phyloP scores from a whole-genome alignment of 2,888 invertebrate genomes.

The Stenoptilia bipunctidactyla region DNA sequence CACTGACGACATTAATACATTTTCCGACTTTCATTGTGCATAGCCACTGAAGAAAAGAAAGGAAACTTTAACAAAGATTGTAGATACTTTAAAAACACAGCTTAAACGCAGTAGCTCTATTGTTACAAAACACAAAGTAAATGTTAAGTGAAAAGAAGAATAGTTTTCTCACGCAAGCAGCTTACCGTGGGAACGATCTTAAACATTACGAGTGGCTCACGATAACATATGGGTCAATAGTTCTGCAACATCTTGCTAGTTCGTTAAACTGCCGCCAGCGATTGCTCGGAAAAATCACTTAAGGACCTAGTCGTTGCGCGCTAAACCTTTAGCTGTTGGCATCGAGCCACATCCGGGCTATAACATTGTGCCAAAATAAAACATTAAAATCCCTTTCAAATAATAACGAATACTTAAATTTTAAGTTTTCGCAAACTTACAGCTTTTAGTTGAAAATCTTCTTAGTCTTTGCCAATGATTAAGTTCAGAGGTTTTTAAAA shows the following conservation, averaged over 20 bases:
- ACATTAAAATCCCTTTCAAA: slow-evolving; percentile 54
- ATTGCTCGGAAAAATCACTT: slow-evolving; percentile 55
- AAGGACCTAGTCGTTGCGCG: slow-evolving; percentile 48
- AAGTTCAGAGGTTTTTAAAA: slow-evolving; percentile 50
- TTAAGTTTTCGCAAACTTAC: slow-evolving; percentile 18
- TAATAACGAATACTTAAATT: slow-evolving; percentile 44
- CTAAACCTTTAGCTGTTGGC: slow-evolving; percentile 60
- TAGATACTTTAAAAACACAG: neutral
- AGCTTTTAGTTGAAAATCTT: slow-evolving; percentile 42
- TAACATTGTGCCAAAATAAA: slow-evolving; percentile 61
- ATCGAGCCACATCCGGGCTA: slow-evolving; percentile 37
- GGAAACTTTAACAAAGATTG: neutral
- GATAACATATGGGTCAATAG: slow-evolving; percentile 53
- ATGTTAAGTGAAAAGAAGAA: slow-evolving; percentile 16
- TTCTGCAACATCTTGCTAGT: slow-evolving; percentile 54
- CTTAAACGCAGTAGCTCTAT: neutral
- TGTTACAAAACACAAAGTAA: neutral
- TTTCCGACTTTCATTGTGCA: too few relatives aligned
- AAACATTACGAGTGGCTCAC: slow-evolving; percentile 51
- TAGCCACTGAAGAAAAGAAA: neutral
- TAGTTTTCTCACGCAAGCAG: slow-evolving; percentile 28
- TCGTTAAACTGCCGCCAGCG: slow-evolving; percentile 48
- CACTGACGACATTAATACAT: too few relatives aligned
- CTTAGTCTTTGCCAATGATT: slow-evolving; percentile 47
- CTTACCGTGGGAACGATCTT: slow-evolving; percentile 32